Evolutionary conservation across 2,888 invertebrate species (phyloP), one percentile per base, ranked within the genome.

Genomic region (Neoitamus cyanurus): DNA sequence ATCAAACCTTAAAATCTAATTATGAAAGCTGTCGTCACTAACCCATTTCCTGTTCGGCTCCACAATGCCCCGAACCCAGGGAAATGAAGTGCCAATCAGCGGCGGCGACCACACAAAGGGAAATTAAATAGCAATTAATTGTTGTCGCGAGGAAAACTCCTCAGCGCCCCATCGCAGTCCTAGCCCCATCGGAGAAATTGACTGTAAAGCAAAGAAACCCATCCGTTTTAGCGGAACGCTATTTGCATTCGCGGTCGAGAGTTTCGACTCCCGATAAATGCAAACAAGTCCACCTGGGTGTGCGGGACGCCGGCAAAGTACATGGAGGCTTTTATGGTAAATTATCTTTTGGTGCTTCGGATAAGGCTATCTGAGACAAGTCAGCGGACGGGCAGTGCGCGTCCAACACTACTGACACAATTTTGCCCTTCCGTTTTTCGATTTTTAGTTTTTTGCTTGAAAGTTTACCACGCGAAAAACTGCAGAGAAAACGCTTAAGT

Each of bases 371-470:
- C 7, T 31, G 20, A 25, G 20, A 20, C 58, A 25, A 58, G 58
- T 58, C 58, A 25, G n/a, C 58, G 58, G 58, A 15, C 58, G 25
- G 58, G 20, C 20, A 20, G 58, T 58, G 58, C 48, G 48, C 36
- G 82, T 25, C 37, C 36, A 36, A 69, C 69, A 69, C 82, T 36
- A 82, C 69, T 82, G 82, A 82, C 82, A 82, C 82, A 82, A 69
- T 58, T 82, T 69, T 69, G 69, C 36, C 82, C 68, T 82, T 78
- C 31, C 82, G 25, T 48, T 37, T 58, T 80, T 82, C 69, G 25
- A 36, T 37, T 82, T 70, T 36, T 15, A 15, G 20, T 15, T 48
- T 31, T 31, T 80, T 13, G 78, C 15, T 34, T 80, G 48, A 20
- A 58, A 28, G 34, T 15, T 80, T 58, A 20, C 28, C 42, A 6